Evolutionary conservation across 2,888 invertebrate species (phyloP).

Genomic region (Drosophila mettleri): DNA sequence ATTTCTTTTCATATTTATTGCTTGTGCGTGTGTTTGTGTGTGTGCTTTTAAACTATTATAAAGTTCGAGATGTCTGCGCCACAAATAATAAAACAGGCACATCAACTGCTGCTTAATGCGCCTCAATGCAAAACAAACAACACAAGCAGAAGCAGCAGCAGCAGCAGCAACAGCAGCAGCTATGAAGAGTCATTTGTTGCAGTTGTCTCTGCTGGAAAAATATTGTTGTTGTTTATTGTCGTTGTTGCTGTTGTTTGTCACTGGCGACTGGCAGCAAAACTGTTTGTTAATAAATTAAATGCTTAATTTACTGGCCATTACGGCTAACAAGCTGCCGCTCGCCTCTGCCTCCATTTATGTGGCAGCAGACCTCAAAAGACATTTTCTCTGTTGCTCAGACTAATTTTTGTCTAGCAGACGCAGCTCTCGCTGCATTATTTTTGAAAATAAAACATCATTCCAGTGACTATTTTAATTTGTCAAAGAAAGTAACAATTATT

Average conservation of each 20-base stretch:
- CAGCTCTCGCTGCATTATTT: too few species aligned
- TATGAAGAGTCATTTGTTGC: slow-evolving; percentile 44
- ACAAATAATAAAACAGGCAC: slow-evolving; percentile 60
- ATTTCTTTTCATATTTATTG: slow-evolving; percentile 59
- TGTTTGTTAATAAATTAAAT: slow-evolving; percentile 80
- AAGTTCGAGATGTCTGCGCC: slow-evolving; percentile 68
- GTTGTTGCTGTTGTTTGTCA: slow-evolving; percentile 24
- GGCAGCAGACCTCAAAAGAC: slow-evolving; percentile 5
- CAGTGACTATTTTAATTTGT: slow-evolving; percentile 23
- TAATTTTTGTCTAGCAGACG: slow-evolving; percentile 11
- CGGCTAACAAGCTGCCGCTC: slow-evolving; percentile 58
- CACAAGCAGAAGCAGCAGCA: slow-evolving; percentile 32
- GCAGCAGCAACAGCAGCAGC: slow-evolving; percentile 31
- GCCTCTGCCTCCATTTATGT: slow-evolving; percentile 35
- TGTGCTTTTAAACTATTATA: slow-evolving; percentile 74
- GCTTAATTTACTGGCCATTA: slow-evolving; percentile 77
- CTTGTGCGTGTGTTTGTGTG: slow-evolving; percentile 23
- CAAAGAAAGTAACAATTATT: slow-evolving; percentile 7
- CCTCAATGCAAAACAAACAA: slow-evolving; percentile 53
- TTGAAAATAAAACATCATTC: slow-evolving; percentile 25
- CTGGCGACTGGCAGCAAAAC: slow-evolving; percentile 54
- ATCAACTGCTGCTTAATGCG: slow-evolving; percentile 61
- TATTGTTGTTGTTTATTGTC: slow-evolving; percentile 17
- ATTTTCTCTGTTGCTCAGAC: slow-evolving; percentile 15
- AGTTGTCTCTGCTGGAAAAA: slow-evolving; percentile 38